Conservation (phyloP, 2,797 vertebrate species). For the Oophaga sylvatica region DNA sequence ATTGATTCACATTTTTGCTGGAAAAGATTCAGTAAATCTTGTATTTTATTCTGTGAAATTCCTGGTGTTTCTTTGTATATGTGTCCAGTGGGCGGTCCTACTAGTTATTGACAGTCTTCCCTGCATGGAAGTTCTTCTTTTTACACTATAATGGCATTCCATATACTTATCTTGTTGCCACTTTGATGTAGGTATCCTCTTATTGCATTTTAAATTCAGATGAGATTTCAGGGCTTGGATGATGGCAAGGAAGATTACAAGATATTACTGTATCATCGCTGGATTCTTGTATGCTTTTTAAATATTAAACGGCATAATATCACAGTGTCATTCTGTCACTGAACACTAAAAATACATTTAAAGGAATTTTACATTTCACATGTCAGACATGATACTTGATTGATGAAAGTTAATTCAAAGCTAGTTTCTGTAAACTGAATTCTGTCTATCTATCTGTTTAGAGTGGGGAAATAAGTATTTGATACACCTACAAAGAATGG, state of each 20-base stretch:
- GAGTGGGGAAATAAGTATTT: no score
- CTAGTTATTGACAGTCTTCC: no score
- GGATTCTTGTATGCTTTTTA: background rate
- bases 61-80: no score
- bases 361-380: background rate
- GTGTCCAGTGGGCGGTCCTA: no score
- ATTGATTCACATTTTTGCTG: background rate
- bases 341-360: slow-evolving; percentile 15
- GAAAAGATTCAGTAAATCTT: no score
- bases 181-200: slow-evolving; percentile 6
- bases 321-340: slow-evolving; percentile 18
- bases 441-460: background rate
- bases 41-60: no score
- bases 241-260: slow-evolving; percentile 22
- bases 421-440: background rate
- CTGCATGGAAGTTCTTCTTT: background rate
- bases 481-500: no score
- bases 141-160: slow-evolving; percentile 16
- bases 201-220: slow-evolving; percentile 57
- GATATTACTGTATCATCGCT: slow-evolving; percentile 27
- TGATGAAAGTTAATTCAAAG: background rate
- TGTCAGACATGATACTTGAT: background rate
- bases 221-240: slow-evolving; percentile 27
- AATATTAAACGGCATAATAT: slow-evolving; percentile 30
- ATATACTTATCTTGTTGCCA: slow-evolving; percentile 25